Conservation (phyloP, 2,888 invertebrate genomes). For the Oligia strigilis region DNA sequence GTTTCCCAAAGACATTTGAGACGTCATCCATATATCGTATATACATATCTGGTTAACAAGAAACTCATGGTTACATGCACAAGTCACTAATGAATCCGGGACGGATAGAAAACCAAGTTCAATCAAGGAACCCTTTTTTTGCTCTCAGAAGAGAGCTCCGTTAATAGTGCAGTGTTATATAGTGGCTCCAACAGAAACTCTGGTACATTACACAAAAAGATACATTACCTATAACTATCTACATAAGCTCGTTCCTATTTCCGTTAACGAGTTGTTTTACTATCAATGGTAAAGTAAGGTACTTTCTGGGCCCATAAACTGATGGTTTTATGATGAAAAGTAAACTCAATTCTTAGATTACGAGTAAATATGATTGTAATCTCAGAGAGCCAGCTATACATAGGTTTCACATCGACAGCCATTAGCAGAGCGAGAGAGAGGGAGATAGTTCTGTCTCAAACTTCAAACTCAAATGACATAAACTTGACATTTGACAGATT, state of each 20-base stretch:
- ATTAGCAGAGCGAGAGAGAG: too few relatives aligned
- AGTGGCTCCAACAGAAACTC: conserved; percentile 1
- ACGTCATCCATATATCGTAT: not conserved
- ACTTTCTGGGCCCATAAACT: not conserved
- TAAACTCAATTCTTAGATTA: too few relatives aligned
- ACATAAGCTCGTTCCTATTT: not conserved
- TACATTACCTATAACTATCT: conserved; percentile 3
- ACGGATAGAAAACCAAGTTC: conserved; percentile 44
- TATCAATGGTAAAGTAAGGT: not conserved
- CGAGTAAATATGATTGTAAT: too few relatives aligned
- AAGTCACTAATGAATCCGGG: conserved; percentile 35
- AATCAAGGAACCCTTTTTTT: conserved; percentile 51
- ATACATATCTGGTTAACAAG: not conserved
- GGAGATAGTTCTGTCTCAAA: too few relatives aligned
- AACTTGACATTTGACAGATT: too few relatives aligned
- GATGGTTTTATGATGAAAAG: too few relatives aligned
- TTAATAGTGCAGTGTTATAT: conserved; percentile 23
- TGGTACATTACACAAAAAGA: not conserved
- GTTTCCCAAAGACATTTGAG: not conserved
- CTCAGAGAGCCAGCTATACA: too few relatives aligned
- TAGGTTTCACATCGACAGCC: too few relatives aligned
- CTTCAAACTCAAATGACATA: too few relatives aligned
- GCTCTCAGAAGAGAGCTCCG: conserved; percentile 6
- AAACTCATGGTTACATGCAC: conserved; percentile 16
- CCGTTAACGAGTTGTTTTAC: not conserved